A percentile compares a stretch with the other conserved stretches of the same genome.
Evolutionary conservation across 2,797 vertebrate species (phyloP).

Genomic region (Vipera ursinii): DNA sequence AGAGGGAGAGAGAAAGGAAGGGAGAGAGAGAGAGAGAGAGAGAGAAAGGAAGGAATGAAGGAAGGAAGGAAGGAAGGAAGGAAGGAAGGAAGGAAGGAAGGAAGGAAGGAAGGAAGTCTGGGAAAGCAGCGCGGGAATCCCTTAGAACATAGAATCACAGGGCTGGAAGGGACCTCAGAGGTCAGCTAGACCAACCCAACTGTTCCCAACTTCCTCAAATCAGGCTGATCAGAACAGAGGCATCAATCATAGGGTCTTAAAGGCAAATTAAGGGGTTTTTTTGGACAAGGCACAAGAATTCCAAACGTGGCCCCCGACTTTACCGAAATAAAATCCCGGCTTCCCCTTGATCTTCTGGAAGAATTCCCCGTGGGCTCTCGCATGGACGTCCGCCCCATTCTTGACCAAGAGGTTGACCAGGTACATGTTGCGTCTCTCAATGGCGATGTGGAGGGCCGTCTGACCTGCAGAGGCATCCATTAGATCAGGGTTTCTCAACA

Average conservation of each 20-base stretch:
- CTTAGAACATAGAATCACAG: not conserved
- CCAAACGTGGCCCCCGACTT: conserved; percentile 32
- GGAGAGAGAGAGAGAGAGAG: accelerated
- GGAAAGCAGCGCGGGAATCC: no score
- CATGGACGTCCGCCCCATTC: conserved; percentile 86
- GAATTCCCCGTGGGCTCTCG: conserved; percentile 87
- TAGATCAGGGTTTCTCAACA: not conserved
- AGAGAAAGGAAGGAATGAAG: no score
- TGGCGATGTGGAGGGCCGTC: conserved; percentile 92
- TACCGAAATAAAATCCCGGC: conserved; percentile 93
- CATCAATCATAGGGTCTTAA: not conserved
- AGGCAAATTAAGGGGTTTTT: not conserved
- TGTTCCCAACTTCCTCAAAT: not conserved
- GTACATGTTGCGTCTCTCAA: conserved; percentile 86
- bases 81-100: no score
- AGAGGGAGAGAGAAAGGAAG: no score
- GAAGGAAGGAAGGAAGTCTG: no score
- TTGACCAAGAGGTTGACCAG: conserved; percentile 85
- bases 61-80: no score
- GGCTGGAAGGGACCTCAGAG: not conserved
- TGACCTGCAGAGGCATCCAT: conserved; percentile 74
- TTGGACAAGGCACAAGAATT: not conserved
- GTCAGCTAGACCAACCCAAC: not conserved
- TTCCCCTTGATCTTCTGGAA: conserved; percentile 84
- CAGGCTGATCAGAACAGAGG: not conserved